phyloP scores from a whole-genome alignment of 2,888 invertebrate genomes.

The Tenodera sinensis region DNA sequence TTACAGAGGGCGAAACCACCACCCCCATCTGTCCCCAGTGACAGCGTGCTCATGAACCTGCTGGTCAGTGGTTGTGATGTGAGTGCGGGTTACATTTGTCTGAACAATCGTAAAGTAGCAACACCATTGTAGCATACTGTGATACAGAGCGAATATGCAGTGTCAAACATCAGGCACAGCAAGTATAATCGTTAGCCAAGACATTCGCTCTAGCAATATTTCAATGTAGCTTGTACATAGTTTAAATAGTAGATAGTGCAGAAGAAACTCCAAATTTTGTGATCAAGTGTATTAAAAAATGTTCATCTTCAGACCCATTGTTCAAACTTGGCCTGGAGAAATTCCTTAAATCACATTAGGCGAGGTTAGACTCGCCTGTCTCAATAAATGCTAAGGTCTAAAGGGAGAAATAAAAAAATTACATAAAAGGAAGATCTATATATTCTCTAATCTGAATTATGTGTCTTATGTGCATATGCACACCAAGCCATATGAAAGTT shows the following conservation, averaged over 20 bases:
- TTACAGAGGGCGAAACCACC: neutral
- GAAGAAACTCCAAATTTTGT: neutral
- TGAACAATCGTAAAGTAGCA: slow-evolving; percentile 50
- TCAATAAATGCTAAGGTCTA: neutral
- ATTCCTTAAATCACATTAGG: neutral
- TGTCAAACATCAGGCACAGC: neutral
- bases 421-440: neutral
- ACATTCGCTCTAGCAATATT: neutral
- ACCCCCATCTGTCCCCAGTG: slow-evolving; percentile 44
- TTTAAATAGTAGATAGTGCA: neutral
- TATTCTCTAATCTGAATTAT: neutral
- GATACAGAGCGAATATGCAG: neutral
- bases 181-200: neutral
- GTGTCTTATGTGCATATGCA: neutral
- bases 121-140: slow-evolving; percentile 3
- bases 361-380: neutral
- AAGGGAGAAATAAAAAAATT: neutral
- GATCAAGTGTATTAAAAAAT: neutral
- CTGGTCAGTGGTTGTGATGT: slow-evolving; percentile 94
- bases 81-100: slow-evolving; percentile 86
- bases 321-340: neutral
- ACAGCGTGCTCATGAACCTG: slow-evolving; percentile 89
- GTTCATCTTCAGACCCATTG: neutral
- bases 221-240: neutral
- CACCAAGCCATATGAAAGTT: neutral